Conservation (phyloP, 2,113 vertebrate species). For the Pica pica region DNA sequence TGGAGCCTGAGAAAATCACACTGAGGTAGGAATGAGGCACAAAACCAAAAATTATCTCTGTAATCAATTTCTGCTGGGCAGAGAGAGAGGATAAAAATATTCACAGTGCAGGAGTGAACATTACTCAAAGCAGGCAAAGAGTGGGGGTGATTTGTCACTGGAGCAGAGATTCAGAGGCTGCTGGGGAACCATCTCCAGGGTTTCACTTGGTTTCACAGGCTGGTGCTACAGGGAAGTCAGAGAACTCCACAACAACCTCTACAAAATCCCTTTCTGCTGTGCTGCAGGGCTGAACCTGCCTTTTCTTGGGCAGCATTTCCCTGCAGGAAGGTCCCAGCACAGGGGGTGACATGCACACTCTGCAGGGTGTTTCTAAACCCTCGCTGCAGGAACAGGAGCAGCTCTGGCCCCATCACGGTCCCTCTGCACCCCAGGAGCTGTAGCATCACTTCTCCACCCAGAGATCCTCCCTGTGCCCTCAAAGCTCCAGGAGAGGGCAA, state of each 20-base stretch:
- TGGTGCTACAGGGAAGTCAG: background rate
- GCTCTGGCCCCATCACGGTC: accelerated
- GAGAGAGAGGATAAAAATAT: background rate
- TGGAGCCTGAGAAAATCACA: background rate
- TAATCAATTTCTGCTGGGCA: background rate
- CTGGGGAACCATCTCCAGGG: background rate
- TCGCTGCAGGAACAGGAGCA: background rate
- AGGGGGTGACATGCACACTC: background rate
- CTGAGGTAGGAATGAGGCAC: background rate
- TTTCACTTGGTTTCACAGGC: background rate
- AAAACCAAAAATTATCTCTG: background rate
- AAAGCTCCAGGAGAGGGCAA: background rate
- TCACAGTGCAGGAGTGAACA: background rate
- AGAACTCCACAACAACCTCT: background rate
- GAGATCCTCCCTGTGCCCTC: background rate
- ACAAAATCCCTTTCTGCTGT: background rate
- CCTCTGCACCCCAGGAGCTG: background rate
- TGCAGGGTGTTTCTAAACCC: background rate
- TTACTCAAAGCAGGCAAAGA: background rate
- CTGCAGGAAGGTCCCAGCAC: background rate
- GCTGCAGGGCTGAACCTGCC: background rate
- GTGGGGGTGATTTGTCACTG: background rate
- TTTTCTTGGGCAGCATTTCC: background rate
- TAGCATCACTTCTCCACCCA: no score
- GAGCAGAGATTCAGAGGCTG: background rate